These are phyloP conservation scores for Rhynchophorus ferrugineus DNA, from an alignment of 1,140 invertebrate genomes.

Conservation along the genomic window DNA sequence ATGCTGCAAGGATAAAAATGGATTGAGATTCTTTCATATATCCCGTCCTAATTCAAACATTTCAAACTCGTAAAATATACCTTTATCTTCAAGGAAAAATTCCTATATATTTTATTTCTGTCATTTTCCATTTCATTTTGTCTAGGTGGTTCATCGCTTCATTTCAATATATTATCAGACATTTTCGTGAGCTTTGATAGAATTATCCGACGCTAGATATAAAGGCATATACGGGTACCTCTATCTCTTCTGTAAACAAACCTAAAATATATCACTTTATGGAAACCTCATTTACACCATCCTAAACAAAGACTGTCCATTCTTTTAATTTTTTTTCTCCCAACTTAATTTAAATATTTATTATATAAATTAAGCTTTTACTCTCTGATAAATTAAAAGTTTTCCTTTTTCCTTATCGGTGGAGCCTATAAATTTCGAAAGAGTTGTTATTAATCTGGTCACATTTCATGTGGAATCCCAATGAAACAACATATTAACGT, in stretches of 20 bases:
- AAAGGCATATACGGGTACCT: conserved; percentile 6
- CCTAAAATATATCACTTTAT: conserved; percentile 5
- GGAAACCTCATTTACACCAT: not conserved
- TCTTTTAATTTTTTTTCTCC: not conserved
- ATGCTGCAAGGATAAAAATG: conserved; percentile 2
- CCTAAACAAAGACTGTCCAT: not conserved
- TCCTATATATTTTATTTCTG: conserved; percentile 4
- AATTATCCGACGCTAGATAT: conserved; percentile 4
- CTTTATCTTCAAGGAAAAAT: conserved; percentile 5
- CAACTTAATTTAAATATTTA: too few species aligned
- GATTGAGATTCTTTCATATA: conserved; percentile 8
- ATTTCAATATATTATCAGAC: conserved; percentile 10
- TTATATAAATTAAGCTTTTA: too few species aligned
- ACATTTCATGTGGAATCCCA: too few species aligned
- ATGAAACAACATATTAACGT: too few species aligned
- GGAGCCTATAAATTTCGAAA: too few species aligned
- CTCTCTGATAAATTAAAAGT: too few species aligned
- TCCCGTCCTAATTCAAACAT: conserved; percentile 5
- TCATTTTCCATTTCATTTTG: conserved; percentile 7
- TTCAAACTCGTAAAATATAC: conserved; percentile 13
- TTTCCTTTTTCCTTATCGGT: too few species aligned
- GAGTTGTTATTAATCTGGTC: too few species aligned
- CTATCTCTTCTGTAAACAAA: conserved; percentile 3
- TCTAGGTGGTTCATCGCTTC: not conserved
- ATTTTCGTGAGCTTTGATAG: not conserved